Base-by-base conservation (phyloP, 2,888 invertebrate genomes). In the Psylliodes chrysocephalus region DNA sequence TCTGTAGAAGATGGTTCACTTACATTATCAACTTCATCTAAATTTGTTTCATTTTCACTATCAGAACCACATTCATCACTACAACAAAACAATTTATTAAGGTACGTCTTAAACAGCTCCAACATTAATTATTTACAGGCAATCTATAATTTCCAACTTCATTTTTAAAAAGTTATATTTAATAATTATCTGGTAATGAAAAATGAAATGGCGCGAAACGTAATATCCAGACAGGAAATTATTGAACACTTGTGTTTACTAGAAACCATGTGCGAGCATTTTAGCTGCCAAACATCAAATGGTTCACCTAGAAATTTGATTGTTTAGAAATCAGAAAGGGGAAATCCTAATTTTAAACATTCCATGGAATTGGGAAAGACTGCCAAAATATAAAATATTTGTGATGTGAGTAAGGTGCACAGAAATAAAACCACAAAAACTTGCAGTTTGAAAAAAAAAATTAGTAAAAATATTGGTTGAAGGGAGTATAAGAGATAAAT, bases 41-140 rank as follows among this genome's bases (percentile, higher is more conserved):
- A 60, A 28, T 68, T 67, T 30, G 75, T 73, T 54, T 78, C 75
- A 17, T 68, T 67, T 57, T 78, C 78, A 67, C 77, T 77, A 40
- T 78, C 77, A 0, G 76, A 74, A 17, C 70, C 78, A 66, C 67
- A 73, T 25, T 49, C 46, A 44, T 78, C 77, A 64, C 77, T 78
- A 62, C 63, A 75, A 75, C 19, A 25, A 18, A 2, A 30, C 10
- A 6, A 10, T 6, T 30, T 30, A 6, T 22, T 22, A 30, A 14
- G 12, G 14, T 38, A 38, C 2, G 2, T 33, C n/a, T 47, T 3
- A 52, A 38, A 38, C n/a, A 14, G n/a, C 2, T 4, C 8, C 10
- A 38, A 19, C 18, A 30, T 42, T 53, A 55, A 54, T 51, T n/a
- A 54, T 33, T 44, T 66, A 69, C 64, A 55, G 56, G 56, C 49